phyloP scores from a whole-genome alignment of 2,797 vertebrate genomes.

The Philypnodon macrostomus region DNA sequence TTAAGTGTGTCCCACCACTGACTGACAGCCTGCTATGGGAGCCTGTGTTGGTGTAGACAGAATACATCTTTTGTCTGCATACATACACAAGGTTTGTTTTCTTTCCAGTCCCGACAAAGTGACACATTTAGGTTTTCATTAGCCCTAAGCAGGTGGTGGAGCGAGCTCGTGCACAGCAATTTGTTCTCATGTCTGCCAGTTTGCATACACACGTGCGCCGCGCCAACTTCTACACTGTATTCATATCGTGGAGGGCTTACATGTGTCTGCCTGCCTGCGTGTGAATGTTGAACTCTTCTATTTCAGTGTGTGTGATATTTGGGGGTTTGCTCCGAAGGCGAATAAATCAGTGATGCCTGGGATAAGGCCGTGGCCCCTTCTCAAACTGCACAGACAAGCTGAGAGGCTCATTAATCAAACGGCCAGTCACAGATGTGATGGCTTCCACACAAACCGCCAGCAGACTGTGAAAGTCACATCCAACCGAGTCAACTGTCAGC shows the following conservation, averaged over 20 bases:
- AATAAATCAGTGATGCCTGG: constrained; percentile 92
- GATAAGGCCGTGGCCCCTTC: constrained; percentile 88
- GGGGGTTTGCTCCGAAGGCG: constrained; percentile 81
- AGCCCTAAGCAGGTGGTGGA: constrained; percentile 84
- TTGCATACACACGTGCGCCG: constrained; percentile 38
- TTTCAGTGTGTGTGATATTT: constrained; percentile 80
- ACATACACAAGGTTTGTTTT: constrained; percentile 86
- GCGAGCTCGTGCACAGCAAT: constrained; percentile 43
- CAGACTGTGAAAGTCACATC: constrained; percentile 99
- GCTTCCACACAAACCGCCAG: constrained; percentile 91
- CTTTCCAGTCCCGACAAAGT: constrained; percentile 78
- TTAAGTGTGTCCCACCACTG: constrained; percentile 67
- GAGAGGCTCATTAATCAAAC: constrained; percentile 99
- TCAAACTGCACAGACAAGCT: constrained; percentile 88
- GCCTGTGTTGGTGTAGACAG: constrained; percentile 83
- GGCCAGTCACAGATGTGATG: constrained; percentile 95
- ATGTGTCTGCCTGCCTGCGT: constrained; percentile 63
- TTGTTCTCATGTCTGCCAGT: constrained; percentile 32
- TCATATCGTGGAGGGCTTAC: constrained; percentile 56
- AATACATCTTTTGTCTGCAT: constrained; percentile 89
- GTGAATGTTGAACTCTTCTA: constrained; percentile 78
- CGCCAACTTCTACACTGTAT: constrained; percentile 51
- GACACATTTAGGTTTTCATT: constrained; percentile 93
- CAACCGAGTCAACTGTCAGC: constrained; percentile 86
- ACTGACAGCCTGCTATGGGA: constrained; percentile 90